These are phyloP conservation scores for Atethmia centrago DNA, from an alignment of 2,888 invertebrate species.

Conservation along the genomic window DNA sequence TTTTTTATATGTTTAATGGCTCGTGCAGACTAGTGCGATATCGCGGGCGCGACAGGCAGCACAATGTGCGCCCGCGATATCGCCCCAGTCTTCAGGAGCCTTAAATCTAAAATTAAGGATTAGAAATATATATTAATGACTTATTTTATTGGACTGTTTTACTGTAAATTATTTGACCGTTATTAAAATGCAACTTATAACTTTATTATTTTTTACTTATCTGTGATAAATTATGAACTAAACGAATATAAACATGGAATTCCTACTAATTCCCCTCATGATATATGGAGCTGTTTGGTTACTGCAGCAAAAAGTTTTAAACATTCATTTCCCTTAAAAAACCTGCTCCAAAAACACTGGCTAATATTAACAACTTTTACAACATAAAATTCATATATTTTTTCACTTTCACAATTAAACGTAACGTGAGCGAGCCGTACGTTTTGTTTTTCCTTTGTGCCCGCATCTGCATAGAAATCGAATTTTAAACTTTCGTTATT, in stretches of 20 bases:
- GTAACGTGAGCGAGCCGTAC: conserved; percentile 19
- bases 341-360: not conserved
- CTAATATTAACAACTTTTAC: conserved; percentile 10
- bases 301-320: not conserved
- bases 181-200: not conserved
- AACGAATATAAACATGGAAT: not conserved
- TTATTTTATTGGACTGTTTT: not conserved
- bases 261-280: not conserved
- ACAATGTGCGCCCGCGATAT: too few relatives aligned
- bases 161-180: too few relatives aligned
- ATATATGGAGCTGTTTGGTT: not conserved
- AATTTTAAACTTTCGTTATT: conserved; percentile 49
- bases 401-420: conserved; percentile 45
- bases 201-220: not conserved
- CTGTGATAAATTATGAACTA: not conserved
- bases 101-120: not conserved
- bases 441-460: conserved; percentile 43
- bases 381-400: conserved; percentile 16
- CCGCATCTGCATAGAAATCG: conserved; percentile 56
- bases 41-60: too few relatives aligned
- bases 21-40: too few relatives aligned
- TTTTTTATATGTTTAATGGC: too few relatives aligned
- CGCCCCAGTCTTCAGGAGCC: too few relatives aligned
- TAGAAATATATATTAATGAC: not conserved
- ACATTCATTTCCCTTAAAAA: not conserved